Base-by-base conservation (phyloP, 2,113 vertebrate species). In the Halcyon malimbica region DNA sequence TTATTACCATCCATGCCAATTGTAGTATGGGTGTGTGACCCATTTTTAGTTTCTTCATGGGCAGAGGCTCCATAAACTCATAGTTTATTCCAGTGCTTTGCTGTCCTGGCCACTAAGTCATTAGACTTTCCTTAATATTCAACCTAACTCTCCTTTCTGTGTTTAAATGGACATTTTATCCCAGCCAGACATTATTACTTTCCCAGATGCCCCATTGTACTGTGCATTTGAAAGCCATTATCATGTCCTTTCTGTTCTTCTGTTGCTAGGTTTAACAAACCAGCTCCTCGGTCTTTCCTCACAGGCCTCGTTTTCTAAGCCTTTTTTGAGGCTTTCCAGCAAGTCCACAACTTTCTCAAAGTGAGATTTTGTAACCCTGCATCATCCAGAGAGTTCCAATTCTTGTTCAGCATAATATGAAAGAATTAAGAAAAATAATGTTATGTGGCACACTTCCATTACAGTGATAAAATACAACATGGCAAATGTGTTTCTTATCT, bases 401-500 rank as follows among this genome's bases (percentile, higher is more conserved):
- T 75, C 56, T 78, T 92, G 18, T n/a, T 57, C 60, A 87, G 57
- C 26, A 53, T 53, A 74, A 57, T 69, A 44, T 19, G 60, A 76
- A 76, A 62, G 42, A 93, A 94, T 92, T 89, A 83, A 62, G 37
- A 37, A 89, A 23, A 73, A 11, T 0, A 79, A 14, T 64, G 33
- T 71, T 94, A 67, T 26, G 48, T 48, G 46, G 39, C 28, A 79
- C 16, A 8, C 67, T 89, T 95, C 42, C 53, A 86, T 94, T 86
- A 88, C 63, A 92, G 33, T 71, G 59, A 63, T 59, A 91, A 89
- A 95, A 69, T 59, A 94, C 42, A 83, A 37, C 76, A 64, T 79
- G 41, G 60, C 54, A 86, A 96, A 90, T 88, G 63, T 86, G 4
- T 70, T 94, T 90, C 42, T 92, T 96, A 96, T 94, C 96, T 71